These are phyloP conservation scores for Cheirogaleus major DNA, from an alignment of 2,797 vertebrate species.

Conservation along the genomic window DNA sequence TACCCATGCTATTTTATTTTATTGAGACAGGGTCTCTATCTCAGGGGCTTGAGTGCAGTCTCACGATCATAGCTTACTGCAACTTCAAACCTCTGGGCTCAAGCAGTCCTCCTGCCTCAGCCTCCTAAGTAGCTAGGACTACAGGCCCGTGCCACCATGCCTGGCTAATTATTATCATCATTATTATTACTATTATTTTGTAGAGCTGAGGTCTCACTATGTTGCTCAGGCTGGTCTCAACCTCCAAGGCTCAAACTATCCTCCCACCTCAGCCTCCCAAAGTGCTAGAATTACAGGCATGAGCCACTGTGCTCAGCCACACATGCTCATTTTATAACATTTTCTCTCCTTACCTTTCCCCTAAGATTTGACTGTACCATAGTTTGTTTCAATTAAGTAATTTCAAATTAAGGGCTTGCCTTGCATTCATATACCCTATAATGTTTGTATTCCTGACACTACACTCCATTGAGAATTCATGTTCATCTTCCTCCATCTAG, in stretches of 20 bases:
- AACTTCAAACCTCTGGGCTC: background rate
- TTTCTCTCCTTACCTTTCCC: background rate
- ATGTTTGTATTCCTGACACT: background rate
- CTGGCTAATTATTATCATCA: background rate
- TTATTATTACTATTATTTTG: no score
- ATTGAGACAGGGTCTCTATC: background rate
- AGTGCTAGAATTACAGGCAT: background rate
- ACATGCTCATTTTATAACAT: background rate
- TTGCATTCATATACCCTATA: background rate
- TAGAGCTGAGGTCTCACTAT: background rate
- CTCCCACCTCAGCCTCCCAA: background rate
- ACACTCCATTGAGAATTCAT: background rate
- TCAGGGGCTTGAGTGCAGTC: background rate
- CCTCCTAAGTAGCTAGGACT: background rate
- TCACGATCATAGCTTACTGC: background rate
- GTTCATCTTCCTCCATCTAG: background rate
- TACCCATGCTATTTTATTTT: background rate
- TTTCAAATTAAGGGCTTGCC: background rate
- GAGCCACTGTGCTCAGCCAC: background rate
- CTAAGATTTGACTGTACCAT: background rate
- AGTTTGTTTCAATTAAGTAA: slow-evolving; percentile 36
- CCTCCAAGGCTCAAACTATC: background rate
- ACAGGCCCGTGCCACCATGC: background rate
- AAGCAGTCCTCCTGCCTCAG: background rate
- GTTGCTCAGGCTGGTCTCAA: background rate